Evolutionary conservation across 2,797 vertebrate species (phyloP).

Genomic region (Phrynocephalus forsythii): DNA sequence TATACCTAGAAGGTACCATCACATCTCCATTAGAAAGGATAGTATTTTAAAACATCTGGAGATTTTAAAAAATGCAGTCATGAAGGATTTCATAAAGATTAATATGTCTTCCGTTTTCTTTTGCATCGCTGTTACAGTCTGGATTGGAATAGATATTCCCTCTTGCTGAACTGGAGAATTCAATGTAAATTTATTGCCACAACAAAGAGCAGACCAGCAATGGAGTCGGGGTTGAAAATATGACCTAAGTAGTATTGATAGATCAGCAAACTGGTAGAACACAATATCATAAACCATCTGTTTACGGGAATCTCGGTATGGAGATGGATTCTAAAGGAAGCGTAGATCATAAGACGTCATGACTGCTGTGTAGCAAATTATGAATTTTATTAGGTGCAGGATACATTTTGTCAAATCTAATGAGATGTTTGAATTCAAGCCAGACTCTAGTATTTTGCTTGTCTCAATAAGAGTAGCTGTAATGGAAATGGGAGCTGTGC

Average conservation of each 20-base stretch:
- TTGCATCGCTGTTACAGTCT: neutral
- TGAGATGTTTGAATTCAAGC: conserved; percentile 32
- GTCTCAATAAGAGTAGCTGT: conserved; percentile 18
- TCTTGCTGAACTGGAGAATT: neutral
- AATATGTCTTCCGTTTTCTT: neutral
- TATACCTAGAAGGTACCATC: too few relatives aligned
- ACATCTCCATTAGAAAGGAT: too few relatives aligned
- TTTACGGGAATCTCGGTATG: conserved; percentile 20
- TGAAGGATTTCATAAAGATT: too few relatives aligned
- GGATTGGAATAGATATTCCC: neutral
- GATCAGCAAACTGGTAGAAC: conserved; percentile 14
- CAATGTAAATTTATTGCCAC: conserved; percentile 8
- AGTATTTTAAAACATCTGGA: too few relatives aligned
- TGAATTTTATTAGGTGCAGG: conserved; percentile 34
- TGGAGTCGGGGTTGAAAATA: neutral
- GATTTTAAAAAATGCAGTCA: too few relatives aligned
- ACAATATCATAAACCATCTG: neutral
- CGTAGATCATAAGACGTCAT: conserved; percentile 12
- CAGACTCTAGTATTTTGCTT: conserved; percentile 27
- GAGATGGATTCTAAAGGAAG: neutral
- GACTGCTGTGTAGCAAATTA: conserved; percentile 7
- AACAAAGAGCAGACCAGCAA: neutral
- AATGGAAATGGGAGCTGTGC: conserved; percentile 28
- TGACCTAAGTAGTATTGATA: conserved; percentile 21
- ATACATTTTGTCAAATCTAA: conserved; percentile 27